phyloP scores from a whole-genome alignment of 1,140 invertebrate species.

The Drosophila simulans region DNA sequence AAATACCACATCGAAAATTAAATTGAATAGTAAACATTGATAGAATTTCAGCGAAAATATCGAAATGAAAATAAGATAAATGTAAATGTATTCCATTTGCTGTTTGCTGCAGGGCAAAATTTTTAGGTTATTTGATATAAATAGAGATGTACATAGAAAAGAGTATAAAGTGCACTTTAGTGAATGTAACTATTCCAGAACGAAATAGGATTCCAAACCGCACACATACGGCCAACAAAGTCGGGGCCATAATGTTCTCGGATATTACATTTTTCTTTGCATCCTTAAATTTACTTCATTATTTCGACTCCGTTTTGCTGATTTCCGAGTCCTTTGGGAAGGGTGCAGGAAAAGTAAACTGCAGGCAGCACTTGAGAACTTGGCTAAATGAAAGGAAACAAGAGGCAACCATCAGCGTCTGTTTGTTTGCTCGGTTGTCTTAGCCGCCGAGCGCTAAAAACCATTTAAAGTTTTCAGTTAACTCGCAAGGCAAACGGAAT shows the following conservation, averaged over 20 bases:
- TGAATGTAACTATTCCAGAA: not conserved
- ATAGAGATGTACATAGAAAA: not conserved
- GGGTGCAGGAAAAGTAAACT: slow-evolving; percentile 12
- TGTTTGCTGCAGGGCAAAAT: not conserved
- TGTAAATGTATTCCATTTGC: slow-evolving; percentile 1
- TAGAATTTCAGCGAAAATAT: slow-evolving; percentile 2
- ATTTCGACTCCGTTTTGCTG: slow-evolving; percentile 19
- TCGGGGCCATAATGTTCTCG: not conserved
- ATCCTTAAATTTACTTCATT: slow-evolving; percentile 20
- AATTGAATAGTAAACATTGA: slow-evolving; percentile 1
- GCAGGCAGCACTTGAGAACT: slow-evolving; percentile 51
- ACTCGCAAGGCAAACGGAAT: slow-evolving; percentile 63
- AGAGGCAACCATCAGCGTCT: slow-evolving; percentile 64
- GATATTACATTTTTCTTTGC: slow-evolving; percentile 10
- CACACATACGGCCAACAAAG: not conserved
- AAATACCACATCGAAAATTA: not conserved
- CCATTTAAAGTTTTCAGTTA: slow-evolving; percentile 68
- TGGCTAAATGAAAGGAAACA: slow-evolving; percentile 62
- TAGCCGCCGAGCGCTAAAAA: slow-evolving; percentile 44
- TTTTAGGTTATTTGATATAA: slow-evolving; percentile 4
- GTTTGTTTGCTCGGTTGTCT: slow-evolving; percentile 41
- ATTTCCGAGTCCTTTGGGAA: slow-evolving; percentile 5
- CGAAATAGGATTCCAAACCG: not conserved
- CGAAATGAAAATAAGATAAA: not conserved
- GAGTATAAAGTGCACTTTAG: not conserved